These are phyloP conservation scores for Phylloscopus collybita DNA, from an alignment of 2,797 vertebrate genomes.

Conservation along the genomic window DNA sequence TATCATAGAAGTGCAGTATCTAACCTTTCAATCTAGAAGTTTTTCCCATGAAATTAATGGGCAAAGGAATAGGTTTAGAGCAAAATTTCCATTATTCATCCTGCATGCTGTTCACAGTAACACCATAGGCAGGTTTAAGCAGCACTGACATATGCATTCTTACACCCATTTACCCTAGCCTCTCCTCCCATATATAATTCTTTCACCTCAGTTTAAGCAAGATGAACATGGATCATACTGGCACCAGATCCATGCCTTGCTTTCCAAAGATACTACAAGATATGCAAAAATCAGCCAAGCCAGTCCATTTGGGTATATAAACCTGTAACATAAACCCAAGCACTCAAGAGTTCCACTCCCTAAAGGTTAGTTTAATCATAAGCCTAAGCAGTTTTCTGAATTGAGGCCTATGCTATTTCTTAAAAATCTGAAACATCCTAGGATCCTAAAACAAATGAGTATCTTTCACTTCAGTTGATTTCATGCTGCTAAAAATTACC, in stretches of 20 bases:
- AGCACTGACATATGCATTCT: background rate
- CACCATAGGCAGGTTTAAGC: background rate
- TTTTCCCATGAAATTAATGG: background rate
- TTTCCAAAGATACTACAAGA: background rate
- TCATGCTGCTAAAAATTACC: constrained; percentile 3
- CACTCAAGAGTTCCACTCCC: background rate
- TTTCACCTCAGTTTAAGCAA: background rate
- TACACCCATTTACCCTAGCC: background rate
- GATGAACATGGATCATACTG: background rate
- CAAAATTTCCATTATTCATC: background rate
- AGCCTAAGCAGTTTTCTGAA: background rate
- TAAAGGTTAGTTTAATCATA: background rate
- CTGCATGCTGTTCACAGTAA: background rate
- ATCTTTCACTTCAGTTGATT: background rate
- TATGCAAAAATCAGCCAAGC: background rate
- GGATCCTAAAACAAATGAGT: background rate
- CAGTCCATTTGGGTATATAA: background rate
- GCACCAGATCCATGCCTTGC: background rate
- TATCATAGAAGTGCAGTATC: background rate
- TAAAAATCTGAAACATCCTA: background rate
- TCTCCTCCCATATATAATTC: background rate
- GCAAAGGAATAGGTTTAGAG: background rate
- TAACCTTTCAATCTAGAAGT: background rate
- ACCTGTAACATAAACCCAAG: background rate
- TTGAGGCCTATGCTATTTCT: background rate